Evolutionary conservation across 2,113 vertebrate species (phyloP).

Genomic region (Cyanoderma ruficeps): DNA sequence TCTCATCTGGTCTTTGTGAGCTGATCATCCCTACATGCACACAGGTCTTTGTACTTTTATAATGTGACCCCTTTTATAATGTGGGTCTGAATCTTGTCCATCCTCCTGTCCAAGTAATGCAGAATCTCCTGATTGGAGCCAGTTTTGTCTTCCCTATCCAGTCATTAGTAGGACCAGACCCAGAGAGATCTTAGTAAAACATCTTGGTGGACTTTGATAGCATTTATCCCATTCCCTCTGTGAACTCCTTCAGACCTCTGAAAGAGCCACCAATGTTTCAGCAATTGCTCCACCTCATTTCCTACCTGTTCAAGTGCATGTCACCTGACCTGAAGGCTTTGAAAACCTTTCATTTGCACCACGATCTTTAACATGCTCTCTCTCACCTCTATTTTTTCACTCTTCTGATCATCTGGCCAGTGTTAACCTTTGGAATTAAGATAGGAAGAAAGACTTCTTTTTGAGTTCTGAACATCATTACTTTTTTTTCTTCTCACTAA

Average conservation of each 20-base stretch:
- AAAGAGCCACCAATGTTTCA: not conserved
- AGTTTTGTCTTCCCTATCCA: not conserved
- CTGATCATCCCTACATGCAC: not conserved
- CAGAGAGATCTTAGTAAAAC: not conserved
- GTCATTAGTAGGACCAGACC: not conserved
- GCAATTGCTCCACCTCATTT: not conserved
- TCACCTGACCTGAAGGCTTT: not conserved
- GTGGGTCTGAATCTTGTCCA: not conserved
- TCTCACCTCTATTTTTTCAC: not conserved
- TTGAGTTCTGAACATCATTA: not conserved
- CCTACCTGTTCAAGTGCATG: not conserved
- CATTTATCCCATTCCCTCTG: not conserved
- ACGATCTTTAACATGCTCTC: not conserved
- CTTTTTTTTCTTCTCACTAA: not conserved
- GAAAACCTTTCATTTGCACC: not conserved
- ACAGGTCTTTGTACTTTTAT: not conserved
- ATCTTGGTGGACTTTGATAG: not conserved
- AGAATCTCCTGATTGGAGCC: not conserved
- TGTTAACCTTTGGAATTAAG: not conserved
- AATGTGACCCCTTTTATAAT: not conserved
- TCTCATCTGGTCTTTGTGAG: not conserved
- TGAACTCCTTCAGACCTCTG: not conserved
- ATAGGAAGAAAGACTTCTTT: not conserved
- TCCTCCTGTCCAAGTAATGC: not conserved
- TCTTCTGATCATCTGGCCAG: not conserved